Conservation (phyloP, 2,797 vertebrate species). For the Pampus argenteus region DNA sequence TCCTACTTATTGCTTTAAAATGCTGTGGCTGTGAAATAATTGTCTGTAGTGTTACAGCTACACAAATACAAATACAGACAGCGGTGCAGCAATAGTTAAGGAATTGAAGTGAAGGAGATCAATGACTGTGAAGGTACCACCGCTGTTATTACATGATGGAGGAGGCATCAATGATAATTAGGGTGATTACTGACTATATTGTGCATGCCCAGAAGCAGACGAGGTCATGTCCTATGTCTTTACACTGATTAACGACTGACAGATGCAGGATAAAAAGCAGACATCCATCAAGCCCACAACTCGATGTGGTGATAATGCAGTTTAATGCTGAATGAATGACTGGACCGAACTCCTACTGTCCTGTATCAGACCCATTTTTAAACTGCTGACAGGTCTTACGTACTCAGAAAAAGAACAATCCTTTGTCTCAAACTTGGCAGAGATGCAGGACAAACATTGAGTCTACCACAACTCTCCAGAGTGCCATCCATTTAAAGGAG, state of each 20-base stretch:
- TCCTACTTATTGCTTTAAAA: too few relatives aligned
- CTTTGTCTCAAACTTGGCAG: constrained; percentile 68
- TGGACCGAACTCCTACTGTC: constrained; percentile 41
- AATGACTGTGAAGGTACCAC: constrained; percentile 24
- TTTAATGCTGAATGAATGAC: constrained; percentile 40
- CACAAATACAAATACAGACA: constrained; percentile 13
- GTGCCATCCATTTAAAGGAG: constrained; percentile 67
- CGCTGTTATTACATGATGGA: constrained; percentile 40
- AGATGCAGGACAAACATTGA: constrained; percentile 61
- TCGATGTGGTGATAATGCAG: constrained; percentile 15
- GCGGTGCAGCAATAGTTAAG: constrained; percentile 25
- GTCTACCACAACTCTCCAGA: constrained; percentile 55
- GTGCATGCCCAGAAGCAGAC: constrained; percentile 19
- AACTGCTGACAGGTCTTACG: constrained; percentile 64
- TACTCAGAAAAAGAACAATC: constrained; percentile 45
- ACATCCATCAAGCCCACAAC: constrained; percentile 20
- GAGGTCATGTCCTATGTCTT: constrained; percentile 32
- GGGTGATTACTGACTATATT: constrained; percentile 34
- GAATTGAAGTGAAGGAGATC: constrained; percentile 19
- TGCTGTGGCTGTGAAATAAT: constrained; percentile 28
- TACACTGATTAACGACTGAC: constrained; percentile 21
- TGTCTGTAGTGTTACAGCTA: constrained; percentile 39
- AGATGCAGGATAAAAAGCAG: constrained; percentile 28
- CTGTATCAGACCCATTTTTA: constrained; percentile 47
- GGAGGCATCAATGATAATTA: constrained; percentile 46